phyloP scores from a whole-genome alignment of 1,140 invertebrate genomes.

The Ceratitis capitata region DNA sequence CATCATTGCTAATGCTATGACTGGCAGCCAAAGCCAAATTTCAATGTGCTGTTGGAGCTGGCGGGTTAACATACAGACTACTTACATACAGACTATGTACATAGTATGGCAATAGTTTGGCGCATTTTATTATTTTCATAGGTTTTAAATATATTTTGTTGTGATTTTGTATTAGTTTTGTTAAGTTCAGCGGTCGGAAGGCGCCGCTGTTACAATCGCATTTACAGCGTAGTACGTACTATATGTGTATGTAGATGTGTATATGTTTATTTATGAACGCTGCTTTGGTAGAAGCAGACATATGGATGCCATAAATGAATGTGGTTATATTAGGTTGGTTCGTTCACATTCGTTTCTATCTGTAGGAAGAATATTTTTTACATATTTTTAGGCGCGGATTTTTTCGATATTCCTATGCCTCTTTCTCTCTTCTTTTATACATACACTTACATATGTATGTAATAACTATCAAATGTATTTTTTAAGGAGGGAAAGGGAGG shows the following conservation, averaged over 20 bases:
- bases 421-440: no score
- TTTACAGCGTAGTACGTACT: not conserved
- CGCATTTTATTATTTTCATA: not conserved
- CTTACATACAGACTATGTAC: not conserved
- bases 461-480: no score
- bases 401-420: no score
- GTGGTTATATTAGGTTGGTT: not conserved
- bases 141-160: no score
- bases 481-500: no score
- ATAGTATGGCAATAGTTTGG: not conserved
- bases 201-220: not conserved
- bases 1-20: not conserved
- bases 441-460: no score
- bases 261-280: no score
- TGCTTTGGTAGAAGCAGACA: no score
- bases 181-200: not conserved
- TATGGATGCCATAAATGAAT: no score
- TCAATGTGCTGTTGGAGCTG: not conserved
- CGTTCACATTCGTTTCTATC: no score
- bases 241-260: not conserved
- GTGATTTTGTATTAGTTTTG: not conserved
- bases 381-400: no score
- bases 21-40: not conserved
- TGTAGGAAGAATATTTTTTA: no score
- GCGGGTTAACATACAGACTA: not conserved